Conservation (phyloP, 2,113 vertebrate species). For the Grammomys dolichurus region DNA sequence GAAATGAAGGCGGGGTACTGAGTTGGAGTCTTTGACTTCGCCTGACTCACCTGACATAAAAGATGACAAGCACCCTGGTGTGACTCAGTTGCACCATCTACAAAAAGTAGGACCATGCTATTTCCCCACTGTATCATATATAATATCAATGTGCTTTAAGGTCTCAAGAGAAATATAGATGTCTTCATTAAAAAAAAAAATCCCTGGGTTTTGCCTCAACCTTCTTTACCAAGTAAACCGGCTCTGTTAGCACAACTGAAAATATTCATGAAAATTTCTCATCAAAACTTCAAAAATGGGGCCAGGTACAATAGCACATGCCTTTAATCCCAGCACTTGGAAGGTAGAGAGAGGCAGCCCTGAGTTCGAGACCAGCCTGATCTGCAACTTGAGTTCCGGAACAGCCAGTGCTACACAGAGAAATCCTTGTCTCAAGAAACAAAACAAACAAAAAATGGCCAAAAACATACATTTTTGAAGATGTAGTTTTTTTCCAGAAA, state of each 20-base stretch:
- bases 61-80: background rate
- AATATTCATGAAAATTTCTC: slow-evolving; percentile 38
- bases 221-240: background rate
- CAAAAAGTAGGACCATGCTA: slow-evolving; percentile 41
- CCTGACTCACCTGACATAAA: slow-evolving; percentile 7
- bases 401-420: background rate
- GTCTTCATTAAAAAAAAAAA: background rate
- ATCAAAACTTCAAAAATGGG: background rate
- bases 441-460: background rate
- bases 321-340: background rate
- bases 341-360: background rate
- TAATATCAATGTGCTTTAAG: background rate
- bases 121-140: slow-evolving; percentile 4
- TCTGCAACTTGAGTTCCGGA: no score
- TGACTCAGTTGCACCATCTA: slow-evolving; percentile 65
- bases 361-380: background rate
- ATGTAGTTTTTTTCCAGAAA: background rate
- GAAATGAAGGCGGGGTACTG: slow-evolving; percentile 17
- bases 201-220: background rate
- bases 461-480: background rate
- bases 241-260: background rate
- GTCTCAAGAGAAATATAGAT: background rate
- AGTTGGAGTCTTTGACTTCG: slow-evolving; percentile 16
- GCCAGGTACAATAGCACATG: background rate
- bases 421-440: background rate